These are phyloP conservation scores for Ptychochromis oligacanthus DNA, from an alignment of 2,113 vertebrate genomes.

Conservation along the genomic window DNA sequence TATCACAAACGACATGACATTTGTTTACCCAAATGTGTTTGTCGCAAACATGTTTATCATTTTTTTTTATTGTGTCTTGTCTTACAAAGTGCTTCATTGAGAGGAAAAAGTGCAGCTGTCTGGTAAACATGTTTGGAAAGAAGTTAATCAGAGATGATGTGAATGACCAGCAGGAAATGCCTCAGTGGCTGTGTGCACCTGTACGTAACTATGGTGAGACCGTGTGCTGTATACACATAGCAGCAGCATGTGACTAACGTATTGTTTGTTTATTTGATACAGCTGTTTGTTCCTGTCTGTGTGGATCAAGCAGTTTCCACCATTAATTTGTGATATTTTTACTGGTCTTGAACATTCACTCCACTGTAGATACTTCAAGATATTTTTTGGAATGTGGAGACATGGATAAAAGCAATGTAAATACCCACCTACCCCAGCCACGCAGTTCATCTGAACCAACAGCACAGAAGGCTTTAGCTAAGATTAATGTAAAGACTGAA, in stretches of 20 bases:
- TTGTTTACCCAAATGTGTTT: conserved; percentile 19
- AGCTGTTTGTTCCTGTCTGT: conserved; percentile 4
- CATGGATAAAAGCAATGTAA: background rate
- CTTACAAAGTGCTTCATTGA: background rate
- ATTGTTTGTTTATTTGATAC: conserved; percentile 18
- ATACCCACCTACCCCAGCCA: background rate
- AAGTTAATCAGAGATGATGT: background rate
- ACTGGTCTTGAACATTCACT: background rate
- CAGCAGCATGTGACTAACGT: background rate
- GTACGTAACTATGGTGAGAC: background rate
- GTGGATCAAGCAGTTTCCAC: background rate
- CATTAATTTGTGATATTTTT: background rate
- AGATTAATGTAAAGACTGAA: conserved; percentile 27
- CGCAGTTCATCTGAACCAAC: background rate
- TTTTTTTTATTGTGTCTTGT: background rate
- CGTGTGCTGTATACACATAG: background rate
- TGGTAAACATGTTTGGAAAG: background rate
- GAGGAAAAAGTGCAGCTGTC: background rate
- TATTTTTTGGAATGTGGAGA: background rate
- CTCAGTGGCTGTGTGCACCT: background rate
- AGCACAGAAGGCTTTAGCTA: conserved; percentile 18
- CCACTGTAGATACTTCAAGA: background rate
- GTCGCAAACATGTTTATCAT: background rate
- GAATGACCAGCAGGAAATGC: background rate
- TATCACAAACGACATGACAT: conserved; percentile 6